Evolutionary conservation across 2,888 invertebrate genomes (phyloP).

Genomic region (Parascotia fuliginaria): DNA sequence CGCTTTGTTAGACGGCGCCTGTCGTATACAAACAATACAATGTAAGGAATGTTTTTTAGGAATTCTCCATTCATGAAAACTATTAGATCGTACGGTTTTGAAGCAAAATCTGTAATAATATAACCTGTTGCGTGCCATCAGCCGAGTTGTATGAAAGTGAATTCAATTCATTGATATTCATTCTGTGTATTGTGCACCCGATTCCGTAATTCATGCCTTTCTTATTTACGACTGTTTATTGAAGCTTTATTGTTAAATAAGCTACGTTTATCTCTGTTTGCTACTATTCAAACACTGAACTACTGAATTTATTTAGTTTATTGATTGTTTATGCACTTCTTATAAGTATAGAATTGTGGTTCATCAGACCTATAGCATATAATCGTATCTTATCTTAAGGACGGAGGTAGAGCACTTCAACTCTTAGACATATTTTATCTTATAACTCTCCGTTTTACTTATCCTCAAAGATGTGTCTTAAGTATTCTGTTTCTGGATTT

Average conservation of each 20-base stretch:
- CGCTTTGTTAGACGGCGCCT: conserved; percentile 81
- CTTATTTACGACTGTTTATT: conserved; percentile 8
- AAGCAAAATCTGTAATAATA: conserved; percentile 71
- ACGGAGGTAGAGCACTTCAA: too few species aligned
- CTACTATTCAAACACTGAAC: not conserved
- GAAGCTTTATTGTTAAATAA: not conserved
- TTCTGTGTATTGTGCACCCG: conserved; percentile 18
- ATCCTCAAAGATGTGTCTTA: too few species aligned
- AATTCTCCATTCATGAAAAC: conserved; percentile 80
- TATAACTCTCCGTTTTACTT: too few species aligned
- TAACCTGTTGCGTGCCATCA: conserved; percentile 74
- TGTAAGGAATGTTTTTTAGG: conserved; percentile 85
- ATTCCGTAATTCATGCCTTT: conserved; percentile 19
- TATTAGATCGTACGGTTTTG: conserved; percentile 77
- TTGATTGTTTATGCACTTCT: too few species aligned
- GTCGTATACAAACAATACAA: conserved; percentile 82
- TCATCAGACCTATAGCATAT: too few species aligned
- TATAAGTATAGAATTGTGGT: too few species aligned
- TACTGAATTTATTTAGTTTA: too few species aligned
- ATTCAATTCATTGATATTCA: conserved; percentile 51
- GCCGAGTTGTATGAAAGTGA: conserved; percentile 61
- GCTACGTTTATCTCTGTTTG: not conserved
- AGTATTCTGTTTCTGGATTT: too few species aligned
- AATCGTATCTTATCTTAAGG: too few species aligned
- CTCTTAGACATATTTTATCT: too few species aligned